Conservation (phyloP, 2,888 invertebrate species). For the Trissolcus japonicus region DNA sequence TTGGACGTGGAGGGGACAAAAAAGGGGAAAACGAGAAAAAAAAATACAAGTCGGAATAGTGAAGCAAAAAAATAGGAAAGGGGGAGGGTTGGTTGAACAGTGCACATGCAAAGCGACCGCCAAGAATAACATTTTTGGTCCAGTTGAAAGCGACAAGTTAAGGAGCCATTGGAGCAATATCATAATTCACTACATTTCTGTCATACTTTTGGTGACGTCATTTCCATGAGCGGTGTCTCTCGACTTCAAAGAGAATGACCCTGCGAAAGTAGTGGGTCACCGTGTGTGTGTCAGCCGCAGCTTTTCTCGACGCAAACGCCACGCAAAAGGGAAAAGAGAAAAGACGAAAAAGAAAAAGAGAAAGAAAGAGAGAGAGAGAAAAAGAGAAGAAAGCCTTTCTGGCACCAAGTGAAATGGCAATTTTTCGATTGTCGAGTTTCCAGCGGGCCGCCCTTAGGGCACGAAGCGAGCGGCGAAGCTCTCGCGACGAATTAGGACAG, state of each 20-base stretch:
- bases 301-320: conserved; percentile 29
- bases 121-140: conserved; percentile 47
- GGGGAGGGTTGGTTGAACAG: conserved; percentile 1
- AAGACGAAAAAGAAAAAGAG: neutral
- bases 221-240: conserved; percentile 30
- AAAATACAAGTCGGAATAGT: neutral
- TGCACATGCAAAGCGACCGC: conserved; percentile 24
- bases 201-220: conserved; percentile 32
- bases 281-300: conserved; percentile 47
- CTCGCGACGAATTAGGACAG: conserved; percentile 62
- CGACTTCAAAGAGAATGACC: conserved; percentile 49
- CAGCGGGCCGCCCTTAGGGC: conserved; percentile 55
- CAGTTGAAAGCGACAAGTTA: conserved; percentile 42
- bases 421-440: conserved; percentile 41
- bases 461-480: conserved; percentile 52
- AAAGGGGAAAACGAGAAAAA: no score
- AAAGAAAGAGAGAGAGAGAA: neutral
- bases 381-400: conserved; percentile 6
- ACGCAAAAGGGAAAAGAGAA: conserved; percentile 22
- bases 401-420: conserved; percentile 21
- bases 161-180: conserved; percentile 39
- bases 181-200: conserved; percentile 46
- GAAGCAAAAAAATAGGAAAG: neutral
- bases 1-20: no score
- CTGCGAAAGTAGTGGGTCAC: conserved; percentile 45